These are phyloP conservation scores for Anoplopoma fimbria DNA, from an alignment of 2,113 vertebrate genomes.

Conservation along the genomic window DNA sequence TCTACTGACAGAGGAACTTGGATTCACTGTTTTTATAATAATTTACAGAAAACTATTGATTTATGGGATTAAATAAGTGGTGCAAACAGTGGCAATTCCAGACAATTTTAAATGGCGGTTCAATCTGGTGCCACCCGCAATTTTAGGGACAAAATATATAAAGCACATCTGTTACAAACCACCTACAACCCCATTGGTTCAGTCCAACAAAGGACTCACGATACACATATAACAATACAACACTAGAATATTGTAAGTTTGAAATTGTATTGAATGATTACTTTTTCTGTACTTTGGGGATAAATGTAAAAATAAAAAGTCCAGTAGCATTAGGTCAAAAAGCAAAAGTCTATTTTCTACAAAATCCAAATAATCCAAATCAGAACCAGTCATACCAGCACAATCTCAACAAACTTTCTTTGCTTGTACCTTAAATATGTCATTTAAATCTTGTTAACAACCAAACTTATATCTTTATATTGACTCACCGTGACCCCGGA, in stretches of 20 bases:
- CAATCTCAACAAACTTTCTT: background rate
- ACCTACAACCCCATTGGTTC: too few relatives aligned
- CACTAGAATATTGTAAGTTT: too few relatives aligned
- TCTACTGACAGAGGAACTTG: background rate
- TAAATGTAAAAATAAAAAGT: background rate
- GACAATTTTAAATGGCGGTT: background rate
- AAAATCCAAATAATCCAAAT: background rate
- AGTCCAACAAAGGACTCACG: too few relatives aligned
- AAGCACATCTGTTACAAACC: background rate
- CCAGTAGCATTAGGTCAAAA: background rate
- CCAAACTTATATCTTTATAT: background rate
- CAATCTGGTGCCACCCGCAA: too few relatives aligned
- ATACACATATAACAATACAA: too few relatives aligned
- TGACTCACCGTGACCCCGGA: constrained; percentile 80
- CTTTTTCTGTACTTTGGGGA: background rate
- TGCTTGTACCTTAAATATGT: background rate
- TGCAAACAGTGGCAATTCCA: background rate
- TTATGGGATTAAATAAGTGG: background rate
- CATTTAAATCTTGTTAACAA: background rate
- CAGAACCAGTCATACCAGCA: background rate
- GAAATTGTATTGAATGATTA: too few relatives aligned
- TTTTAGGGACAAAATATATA: background rate
- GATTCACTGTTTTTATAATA: background rate
- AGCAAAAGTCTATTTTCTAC: background rate
- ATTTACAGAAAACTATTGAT: background rate